Evolutionary conservation across 2,113 vertebrate genomes (phyloP).

Genomic region (Nerophis lumbriciformis): DNA sequence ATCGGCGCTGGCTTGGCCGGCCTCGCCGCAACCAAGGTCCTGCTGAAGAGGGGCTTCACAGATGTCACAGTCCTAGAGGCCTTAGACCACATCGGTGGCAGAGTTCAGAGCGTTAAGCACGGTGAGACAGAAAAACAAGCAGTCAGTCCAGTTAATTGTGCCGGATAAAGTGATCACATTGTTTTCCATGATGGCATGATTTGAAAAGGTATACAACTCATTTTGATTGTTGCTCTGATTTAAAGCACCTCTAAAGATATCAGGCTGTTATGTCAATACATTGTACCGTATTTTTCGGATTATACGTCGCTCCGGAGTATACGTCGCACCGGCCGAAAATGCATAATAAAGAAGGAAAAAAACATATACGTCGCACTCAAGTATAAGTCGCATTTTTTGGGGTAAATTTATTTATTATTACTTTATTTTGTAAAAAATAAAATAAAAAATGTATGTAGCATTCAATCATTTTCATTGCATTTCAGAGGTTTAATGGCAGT

Average conservation of each 20-base stretch:
- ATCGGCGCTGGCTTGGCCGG: conserved; percentile 95
- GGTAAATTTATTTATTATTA: too few relatives aligned
- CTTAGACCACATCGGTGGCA: conserved; percentile 87
- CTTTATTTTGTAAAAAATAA: too few relatives aligned
- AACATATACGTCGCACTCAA: too few relatives aligned
- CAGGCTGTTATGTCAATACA: too few relatives aligned
- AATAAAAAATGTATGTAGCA: too few relatives aligned
- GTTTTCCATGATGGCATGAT: not conserved
- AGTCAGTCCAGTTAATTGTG: not conserved
- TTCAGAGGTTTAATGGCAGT: too few relatives aligned
- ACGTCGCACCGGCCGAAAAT: too few relatives aligned
- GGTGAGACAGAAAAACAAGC: conserved; percentile 69
- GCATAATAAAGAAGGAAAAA: too few relatives aligned
- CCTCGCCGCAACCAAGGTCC: conserved; percentile 86
- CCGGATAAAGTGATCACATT: not conserved
- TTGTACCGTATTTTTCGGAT: too few relatives aligned
- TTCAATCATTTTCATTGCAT: too few relatives aligned
- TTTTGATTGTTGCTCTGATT: not conserved
- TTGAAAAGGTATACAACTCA: not conserved
- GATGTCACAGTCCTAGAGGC: conserved; percentile 96
- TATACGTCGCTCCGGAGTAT: too few relatives aligned
- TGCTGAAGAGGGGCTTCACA: conserved; percentile 90
- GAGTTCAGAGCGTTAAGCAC: conserved; percentile 89
- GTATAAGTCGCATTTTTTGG: too few relatives aligned
- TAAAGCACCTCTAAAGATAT: not conserved